Percentiles rank a stretch among this genome's conserved stretches.
Conservation (phyloP, 2,888 invertebrate species). For the Hemithea aestivaria region DNA sequence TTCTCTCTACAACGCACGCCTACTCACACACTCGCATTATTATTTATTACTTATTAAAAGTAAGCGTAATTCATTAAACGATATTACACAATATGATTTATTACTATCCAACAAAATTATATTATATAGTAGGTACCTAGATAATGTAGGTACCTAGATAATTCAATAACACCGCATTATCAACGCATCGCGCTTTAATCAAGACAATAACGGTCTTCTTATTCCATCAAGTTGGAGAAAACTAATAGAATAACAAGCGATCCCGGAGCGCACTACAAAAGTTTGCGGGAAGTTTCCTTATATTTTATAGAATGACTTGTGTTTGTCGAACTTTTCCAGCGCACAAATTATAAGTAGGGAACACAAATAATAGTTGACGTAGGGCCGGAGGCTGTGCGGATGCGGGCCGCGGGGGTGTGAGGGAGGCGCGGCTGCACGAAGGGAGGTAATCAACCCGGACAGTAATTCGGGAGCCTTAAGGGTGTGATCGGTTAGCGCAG, state of each 20-base stretch:
- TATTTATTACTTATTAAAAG: constrained; percentile 63
- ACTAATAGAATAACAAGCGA: constrained; percentile 58
- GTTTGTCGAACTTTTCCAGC: constrained; percentile 70
- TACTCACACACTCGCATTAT: constrained; percentile 49
- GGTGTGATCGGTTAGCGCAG: constrained; percentile 76
- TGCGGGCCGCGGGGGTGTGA: constrained; percentile 30
- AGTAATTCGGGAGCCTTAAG: constrained; percentile 77
- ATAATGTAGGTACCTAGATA: too few relatives aligned
- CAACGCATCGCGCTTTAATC: constrained; percentile 34
- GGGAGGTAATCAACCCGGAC: constrained; percentile 72
- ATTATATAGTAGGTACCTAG: too few relatives aligned
- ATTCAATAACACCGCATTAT: too few relatives aligned
- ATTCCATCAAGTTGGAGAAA: constrained; percentile 40
- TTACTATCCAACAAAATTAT: constrained; percentile 13
- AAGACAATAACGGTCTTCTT: constrained; percentile 43
- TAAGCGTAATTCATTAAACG: constrained; percentile 57
- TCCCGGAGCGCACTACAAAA: constrained; percentile 59
- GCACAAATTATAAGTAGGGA: constrained; percentile 73
- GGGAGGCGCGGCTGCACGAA: constrained; percentile 33
- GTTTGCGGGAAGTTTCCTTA: constrained; percentile 61
- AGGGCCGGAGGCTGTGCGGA: constrained; percentile 49
- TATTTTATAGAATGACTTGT: constrained; percentile 70
- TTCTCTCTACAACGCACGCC: constrained; percentile 42
- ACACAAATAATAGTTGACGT: constrained; percentile 76
- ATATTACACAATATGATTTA: constrained; percentile 42